These are phyloP conservation scores for Bubo blakistoni DNA, from an alignment of 2,113 vertebrate genomes.

Conservation along the genomic window DNA sequence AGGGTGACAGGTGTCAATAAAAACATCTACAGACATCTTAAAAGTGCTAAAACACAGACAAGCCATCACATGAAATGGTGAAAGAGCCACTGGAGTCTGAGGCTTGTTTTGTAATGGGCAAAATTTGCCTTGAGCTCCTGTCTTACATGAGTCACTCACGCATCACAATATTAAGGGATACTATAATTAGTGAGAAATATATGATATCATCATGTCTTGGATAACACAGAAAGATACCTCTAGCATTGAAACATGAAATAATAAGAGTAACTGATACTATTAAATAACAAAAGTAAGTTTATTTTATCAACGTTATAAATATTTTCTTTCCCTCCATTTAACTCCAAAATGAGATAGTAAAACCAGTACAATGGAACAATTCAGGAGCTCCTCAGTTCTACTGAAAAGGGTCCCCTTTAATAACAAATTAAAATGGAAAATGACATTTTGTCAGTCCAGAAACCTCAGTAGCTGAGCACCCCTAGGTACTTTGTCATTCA, in stretches of 20 bases:
- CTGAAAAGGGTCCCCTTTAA: background rate
- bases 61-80: background rate
- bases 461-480: background rate
- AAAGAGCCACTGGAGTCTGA: background rate
- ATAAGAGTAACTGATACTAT: conserved; percentile 33
- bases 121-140: background rate
- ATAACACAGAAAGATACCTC: background rate
- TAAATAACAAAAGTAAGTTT: conserved; percentile 63
- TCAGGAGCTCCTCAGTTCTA: background rate
- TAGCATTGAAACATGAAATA: conserved; percentile 19
- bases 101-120: background rate
- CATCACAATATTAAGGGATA: background rate
- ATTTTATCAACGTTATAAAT: conserved; percentile 61
- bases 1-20: background rate
- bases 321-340: conserved; percentile 30
- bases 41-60: background rate
- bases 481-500: background rate
- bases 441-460: background rate
- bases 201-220: background rate
- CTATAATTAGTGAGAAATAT: background rate
- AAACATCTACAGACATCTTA: background rate
- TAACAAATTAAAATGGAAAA: conserved; percentile 22
- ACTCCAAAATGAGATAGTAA: conserved; percentile 34
- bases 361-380: conserved; percentile 36
- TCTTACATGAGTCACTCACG: background rate